These are phyloP conservation scores for Aphidius ervi DNA, from an alignment of 1,140 invertebrate species.

Conservation along the genomic window DNA sequence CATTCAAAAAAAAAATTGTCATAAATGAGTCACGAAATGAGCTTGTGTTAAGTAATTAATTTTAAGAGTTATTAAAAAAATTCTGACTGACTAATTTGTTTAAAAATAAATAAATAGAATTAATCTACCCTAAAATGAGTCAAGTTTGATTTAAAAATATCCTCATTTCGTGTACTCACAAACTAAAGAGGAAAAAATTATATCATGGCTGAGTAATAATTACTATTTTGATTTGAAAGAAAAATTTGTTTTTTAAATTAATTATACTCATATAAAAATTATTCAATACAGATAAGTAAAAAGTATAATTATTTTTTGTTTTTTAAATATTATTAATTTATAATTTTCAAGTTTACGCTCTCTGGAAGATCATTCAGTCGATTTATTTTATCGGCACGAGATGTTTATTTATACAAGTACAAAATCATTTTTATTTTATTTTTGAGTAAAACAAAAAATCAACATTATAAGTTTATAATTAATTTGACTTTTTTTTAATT, in stretches of 20 bases:
- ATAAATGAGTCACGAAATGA: constrained; percentile 14
- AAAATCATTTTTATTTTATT: constrained; percentile 50
- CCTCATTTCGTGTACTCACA: too few species aligned
- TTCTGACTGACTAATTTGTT: too few species aligned
- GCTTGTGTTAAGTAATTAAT: background rate
- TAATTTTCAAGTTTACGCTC: constrained; percentile 16
- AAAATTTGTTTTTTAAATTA: too few species aligned
- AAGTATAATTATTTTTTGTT: background rate
- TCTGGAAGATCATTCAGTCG: constrained; percentile 40
- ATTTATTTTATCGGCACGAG: constrained; percentile 17
- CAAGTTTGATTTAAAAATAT: too few species aligned
- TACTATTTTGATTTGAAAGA: too few species aligned
- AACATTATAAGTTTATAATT: constrained; percentile 36
- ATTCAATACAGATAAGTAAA: background rate
- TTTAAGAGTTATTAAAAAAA: too few species aligned
- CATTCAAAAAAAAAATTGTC: too few species aligned
- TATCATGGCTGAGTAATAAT: too few species aligned
- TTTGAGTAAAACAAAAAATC: background rate
- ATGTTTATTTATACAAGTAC: constrained; percentile 44
- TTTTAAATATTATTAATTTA: background rate
- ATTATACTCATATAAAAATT: too few species aligned
- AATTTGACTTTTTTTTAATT: constrained; percentile 35
- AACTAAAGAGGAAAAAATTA: too few species aligned
- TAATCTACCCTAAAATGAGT: too few species aligned
- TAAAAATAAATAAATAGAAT: too few species aligned